Evolutionary conservation across 2,888 invertebrate genomes (phyloP).

Genomic region (Flexamia atlantica): DNA sequence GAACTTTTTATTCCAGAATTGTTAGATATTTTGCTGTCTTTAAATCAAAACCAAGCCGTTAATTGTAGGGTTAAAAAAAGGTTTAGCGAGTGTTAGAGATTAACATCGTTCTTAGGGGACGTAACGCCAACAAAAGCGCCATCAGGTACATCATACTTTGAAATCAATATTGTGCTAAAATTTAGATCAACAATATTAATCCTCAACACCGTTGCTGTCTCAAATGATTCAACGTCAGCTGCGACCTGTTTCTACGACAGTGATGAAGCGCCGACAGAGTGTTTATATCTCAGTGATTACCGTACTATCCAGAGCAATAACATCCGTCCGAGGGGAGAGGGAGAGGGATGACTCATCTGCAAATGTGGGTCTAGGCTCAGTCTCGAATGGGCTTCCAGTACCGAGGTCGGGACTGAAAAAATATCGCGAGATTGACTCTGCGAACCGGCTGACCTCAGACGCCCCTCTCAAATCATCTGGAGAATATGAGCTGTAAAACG

Average conservation of each 20-base stretch:
- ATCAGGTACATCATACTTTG: no score
- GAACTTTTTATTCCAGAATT: no score
- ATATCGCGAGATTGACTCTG: neutral
- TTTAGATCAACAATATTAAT: no score
- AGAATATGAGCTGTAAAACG: neutral
- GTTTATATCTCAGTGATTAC: neutral
- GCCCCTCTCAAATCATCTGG: neutral
- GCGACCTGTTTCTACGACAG: neutral
- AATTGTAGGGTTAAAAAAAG: no score
- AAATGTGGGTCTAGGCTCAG: slow-evolving; percentile 7
- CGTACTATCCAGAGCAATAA: neutral
- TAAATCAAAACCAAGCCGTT: no score
- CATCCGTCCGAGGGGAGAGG: neutral
- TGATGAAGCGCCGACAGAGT: neutral
- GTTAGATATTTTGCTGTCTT: no score
- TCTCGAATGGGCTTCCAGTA: neutral
- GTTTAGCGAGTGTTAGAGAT: no score
- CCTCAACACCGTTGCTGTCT: neutral
- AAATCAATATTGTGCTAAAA: no score
- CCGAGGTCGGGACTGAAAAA: neutral
- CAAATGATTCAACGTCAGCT: neutral
- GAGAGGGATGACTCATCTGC: neutral
- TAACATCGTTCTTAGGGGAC: no score
- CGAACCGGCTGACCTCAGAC: neutral
- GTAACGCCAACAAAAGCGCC: no score